These are phyloP conservation scores for Muscicapa striata DNA, from an alignment of 2,797 vertebrate species.

Conservation along the genomic window DNA sequence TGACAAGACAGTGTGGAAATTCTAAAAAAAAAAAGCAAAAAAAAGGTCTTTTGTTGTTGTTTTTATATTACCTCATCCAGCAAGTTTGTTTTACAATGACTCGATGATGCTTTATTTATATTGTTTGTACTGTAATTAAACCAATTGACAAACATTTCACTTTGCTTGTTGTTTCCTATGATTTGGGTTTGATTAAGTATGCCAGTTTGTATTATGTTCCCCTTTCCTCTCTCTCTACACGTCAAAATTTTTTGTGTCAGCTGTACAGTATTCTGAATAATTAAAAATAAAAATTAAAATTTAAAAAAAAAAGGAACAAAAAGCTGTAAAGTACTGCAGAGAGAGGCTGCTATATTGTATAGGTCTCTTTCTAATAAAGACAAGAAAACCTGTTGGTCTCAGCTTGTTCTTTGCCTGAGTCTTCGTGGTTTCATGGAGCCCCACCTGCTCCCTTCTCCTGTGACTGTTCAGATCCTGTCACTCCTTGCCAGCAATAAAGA, in stretches of 20 bases:
- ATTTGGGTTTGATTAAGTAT: conserved; percentile 78
- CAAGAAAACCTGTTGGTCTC: conserved; percentile 69
- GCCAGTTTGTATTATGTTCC: conserved; percentile 80
- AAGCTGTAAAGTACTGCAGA: conserved; percentile 84
- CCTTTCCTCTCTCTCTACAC: conserved; percentile 58
- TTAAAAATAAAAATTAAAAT: conserved; percentile 9
- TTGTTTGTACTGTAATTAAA: conserved; percentile 83
- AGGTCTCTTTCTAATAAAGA: conserved; percentile 97
- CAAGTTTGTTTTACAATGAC: conserved; percentile 77
- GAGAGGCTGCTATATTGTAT: conserved; percentile 84
- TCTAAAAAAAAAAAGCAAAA: not conserved
- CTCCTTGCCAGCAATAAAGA: conserved; percentile 43
- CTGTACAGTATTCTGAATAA: conserved; percentile 89
- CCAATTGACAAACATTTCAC: conserved; percentile 73
- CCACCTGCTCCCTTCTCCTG: not conserved
- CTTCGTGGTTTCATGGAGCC: not conserved
- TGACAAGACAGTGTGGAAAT: conserved; percentile 30
- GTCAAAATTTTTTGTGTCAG: conserved; percentile 83
- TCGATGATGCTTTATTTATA: conserved; percentile 87
- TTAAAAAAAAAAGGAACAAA: not conserved
- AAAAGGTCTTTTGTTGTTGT: conserved; percentile 65
- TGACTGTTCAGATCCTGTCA: conserved; percentile 14
- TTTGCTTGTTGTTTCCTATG: conserved; percentile 77
- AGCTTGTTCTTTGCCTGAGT: conserved; percentile 11
- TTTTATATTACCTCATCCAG: conserved; percentile 86